These are phyloP conservation scores for Nemotelus nigrinus DNA, from an alignment of 2,888 invertebrate species.

Conservation along the genomic window DNA sequence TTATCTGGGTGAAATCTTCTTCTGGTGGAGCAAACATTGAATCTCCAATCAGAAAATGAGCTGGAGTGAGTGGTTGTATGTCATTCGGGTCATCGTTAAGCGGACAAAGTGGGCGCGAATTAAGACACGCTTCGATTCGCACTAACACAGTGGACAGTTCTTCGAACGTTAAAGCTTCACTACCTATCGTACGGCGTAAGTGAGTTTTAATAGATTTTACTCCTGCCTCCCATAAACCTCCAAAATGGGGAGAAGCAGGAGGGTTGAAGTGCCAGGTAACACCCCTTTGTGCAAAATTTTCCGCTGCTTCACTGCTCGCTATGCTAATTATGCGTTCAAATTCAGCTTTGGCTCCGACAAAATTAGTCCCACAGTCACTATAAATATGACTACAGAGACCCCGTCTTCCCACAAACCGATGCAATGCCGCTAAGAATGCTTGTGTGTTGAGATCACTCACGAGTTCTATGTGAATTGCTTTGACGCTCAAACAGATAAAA, in stretches of 20 bases:
- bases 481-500: neutral
- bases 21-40: neutral
- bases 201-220: conserved; percentile 47
- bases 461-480: neutral
- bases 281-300: no score
- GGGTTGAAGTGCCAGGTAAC: no score
- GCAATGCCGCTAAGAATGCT: no score
- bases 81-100: conserved; percentile 14
- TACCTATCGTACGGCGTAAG: conserved; percentile 28
- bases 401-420: no score
- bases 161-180: conserved; percentile 27
- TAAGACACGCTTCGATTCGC: conserved; percentile 28
- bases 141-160: conserved; percentile 27
- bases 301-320: no score
- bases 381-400: no score
- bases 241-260: conserved; percentile 46
- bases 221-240: conserved; percentile 48
- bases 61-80: neutral
- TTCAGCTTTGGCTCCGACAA: no score
- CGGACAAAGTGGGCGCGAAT: conserved; percentile 30
- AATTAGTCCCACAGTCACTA: no score
- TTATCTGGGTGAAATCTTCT: neutral
- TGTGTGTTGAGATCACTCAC: neutral
- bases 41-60: conserved; percentile 3
- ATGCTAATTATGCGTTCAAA: no score